Percentiles rank a stretch among this genome's conserved stretches.
Conservation (phyloP, 2,113 vertebrate species). For the Mixornis gularis region DNA sequence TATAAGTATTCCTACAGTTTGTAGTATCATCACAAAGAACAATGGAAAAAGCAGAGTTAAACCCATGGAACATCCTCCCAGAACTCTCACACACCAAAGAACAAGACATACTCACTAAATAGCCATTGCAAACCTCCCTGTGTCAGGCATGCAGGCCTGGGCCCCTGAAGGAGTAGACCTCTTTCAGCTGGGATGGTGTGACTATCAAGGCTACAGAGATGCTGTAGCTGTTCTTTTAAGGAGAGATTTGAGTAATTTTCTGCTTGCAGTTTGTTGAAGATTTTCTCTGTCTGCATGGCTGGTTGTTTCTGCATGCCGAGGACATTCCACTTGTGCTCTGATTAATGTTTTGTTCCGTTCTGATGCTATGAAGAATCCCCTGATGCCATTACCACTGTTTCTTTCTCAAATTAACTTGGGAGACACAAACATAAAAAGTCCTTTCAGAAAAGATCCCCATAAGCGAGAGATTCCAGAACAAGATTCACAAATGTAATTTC, state of each 20-base stretch:
- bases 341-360: not conserved
- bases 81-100: slow-evolving; percentile 29
- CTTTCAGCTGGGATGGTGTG: not conserved
- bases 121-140: not conserved
- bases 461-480: not conserved
- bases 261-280: not conserved
- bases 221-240: not conserved
- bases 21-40: not conserved
- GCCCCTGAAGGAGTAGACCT: not conserved
- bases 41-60: not conserved
- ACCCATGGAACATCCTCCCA: not conserved
- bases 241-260: not conserved
- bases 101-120: not conserved
- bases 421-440: not conserved
- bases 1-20: not conserved
- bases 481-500: not conserved
- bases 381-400: not conserved
- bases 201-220: not conserved
- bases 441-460: not conserved
- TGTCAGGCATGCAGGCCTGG: not conserved
- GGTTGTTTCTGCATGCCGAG: not conserved
- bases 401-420: not conserved
- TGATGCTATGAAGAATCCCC: not conserved
- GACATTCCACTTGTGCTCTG: slow-evolving; percentile 17
- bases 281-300: slow-evolving; percentile 29